A percentile compares a stretch with the other conserved stretches of the same genome.
Conservation (phyloP, 2,888 invertebrate species). For the Ochropleura leucogaster region DNA sequence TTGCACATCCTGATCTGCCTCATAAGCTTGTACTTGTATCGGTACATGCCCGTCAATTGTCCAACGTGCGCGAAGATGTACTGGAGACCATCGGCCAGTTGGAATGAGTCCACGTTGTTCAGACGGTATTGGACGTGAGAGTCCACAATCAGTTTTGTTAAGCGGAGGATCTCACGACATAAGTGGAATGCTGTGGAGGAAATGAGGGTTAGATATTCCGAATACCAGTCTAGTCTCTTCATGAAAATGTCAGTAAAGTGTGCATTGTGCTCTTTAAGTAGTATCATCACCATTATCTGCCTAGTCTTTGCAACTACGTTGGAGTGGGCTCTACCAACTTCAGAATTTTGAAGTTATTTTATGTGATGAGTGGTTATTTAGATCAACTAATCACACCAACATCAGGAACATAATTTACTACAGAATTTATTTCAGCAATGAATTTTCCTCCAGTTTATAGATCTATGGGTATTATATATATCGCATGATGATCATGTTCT, state of each 20-base stretch:
- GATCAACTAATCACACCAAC: neutral
- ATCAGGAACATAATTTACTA: no score
- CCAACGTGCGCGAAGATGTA: constrained; percentile 99
- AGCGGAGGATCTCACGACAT: constrained; percentile 99
- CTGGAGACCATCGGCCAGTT: constrained; percentile 99
- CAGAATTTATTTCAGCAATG: no score
- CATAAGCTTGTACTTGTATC: constrained; percentile 99
- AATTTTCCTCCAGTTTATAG: neutral
- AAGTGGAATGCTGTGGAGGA: constrained; percentile 96
- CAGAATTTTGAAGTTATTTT: neutral
- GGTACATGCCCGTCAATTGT: constrained; percentile 99
- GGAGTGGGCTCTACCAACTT: no score
- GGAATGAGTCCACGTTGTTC: constrained; percentile 99
- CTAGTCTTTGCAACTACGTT: no score
- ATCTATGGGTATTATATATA: neutral
- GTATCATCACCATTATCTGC: no score
- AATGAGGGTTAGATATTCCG: neutral
- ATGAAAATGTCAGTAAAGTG: neutral
- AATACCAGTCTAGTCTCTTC: neutral
- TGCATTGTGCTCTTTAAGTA: neutral
- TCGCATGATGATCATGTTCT: neutral
- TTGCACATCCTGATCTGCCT: constrained; percentile 99
- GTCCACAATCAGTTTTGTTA: constrained; percentile 99
- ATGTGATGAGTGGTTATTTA: neutral
- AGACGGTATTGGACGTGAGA: constrained; percentile 99